phyloP scores from a whole-genome alignment of 2,113 vertebrate species.

The Cygnus atratus region DNA sequence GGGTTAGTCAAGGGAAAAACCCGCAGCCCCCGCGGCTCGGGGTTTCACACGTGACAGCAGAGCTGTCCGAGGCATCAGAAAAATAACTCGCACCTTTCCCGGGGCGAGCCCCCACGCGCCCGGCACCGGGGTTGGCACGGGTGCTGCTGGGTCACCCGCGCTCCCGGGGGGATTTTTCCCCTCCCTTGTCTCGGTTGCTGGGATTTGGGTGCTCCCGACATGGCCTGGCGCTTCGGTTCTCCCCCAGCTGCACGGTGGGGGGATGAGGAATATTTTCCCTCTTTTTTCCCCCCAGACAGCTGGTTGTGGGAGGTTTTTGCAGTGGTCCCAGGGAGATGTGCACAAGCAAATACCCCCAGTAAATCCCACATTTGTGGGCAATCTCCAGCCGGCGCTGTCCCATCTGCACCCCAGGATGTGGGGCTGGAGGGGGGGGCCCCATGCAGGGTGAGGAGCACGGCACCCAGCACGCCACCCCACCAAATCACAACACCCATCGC shows the following conservation, averaged over 20 bases:
- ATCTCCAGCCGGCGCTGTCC: rapidly evolving
- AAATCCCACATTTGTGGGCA: rapidly evolving
- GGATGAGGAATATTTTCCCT: not conserved
- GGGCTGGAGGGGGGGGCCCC: not conserved
- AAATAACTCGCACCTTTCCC: not conserved
- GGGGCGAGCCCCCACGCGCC: not conserved
- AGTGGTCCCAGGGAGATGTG: rapidly evolving
- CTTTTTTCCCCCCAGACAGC: rapidly evolving
- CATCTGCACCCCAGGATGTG: rapidly evolving
- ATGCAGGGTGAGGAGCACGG: rapidly evolving
- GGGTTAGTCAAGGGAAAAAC: not conserved
- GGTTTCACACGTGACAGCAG: not conserved
- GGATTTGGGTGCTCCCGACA: not conserved
- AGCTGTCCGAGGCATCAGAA: slow-evolving; percentile 4
- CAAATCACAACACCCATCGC: rapidly evolving
- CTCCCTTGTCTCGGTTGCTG: not conserved
- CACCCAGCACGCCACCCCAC: not conserved
- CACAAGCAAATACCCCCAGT: not conserved
- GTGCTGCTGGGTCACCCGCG: rapidly evolving
- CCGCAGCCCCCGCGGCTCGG: not conserved
- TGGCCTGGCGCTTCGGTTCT: not conserved
- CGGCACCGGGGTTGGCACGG: not conserved
- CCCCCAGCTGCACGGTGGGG: rapidly evolving
- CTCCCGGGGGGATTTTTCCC: not conserved
- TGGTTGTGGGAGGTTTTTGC: no score